These are phyloP conservation scores for Meloe dianella DNA, from an alignment of 2,888 invertebrate species.

Conservation along the genomic window DNA sequence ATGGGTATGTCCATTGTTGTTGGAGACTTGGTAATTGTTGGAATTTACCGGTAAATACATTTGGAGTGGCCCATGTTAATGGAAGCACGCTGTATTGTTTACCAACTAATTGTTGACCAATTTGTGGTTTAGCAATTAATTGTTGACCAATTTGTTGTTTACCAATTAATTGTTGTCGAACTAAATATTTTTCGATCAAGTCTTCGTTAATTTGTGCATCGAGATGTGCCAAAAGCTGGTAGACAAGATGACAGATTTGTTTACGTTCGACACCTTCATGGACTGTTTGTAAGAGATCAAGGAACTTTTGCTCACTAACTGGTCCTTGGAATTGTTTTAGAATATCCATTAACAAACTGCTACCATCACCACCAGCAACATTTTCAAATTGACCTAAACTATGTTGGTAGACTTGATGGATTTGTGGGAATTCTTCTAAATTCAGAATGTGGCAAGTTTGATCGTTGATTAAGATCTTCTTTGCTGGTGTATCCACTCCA, in stretches of 20 bases:
- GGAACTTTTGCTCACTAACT: not conserved
- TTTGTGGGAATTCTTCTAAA: not conserved
- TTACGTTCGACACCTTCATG: not conserved
- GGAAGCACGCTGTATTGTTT: not conserved
- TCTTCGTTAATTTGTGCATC: not conserved
- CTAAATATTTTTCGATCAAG: conserved; percentile 1
- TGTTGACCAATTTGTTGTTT: not conserved
- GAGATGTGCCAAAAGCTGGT: not conserved
- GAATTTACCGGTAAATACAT: not conserved
- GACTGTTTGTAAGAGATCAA: not conserved
- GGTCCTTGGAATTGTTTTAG: not conserved
- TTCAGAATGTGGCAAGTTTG: not conserved
- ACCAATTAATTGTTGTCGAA: not conserved
- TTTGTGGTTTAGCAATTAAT: too few species aligned
- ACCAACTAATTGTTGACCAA: not conserved
- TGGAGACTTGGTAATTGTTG: not conserved
- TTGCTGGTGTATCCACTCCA: conserved; percentile 1
- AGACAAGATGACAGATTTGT: not conserved
- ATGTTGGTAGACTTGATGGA: not conserved
- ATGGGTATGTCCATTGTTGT: not conserved
- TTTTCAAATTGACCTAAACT: not conserved
- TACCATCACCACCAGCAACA: not conserved
- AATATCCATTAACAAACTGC: not conserved
- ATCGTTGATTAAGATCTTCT: not conserved
- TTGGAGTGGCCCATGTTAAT: not conserved